phyloP scores from a whole-genome alignment of 2,797 vertebrate species.

The Thalassophryne amazonica region DNA sequence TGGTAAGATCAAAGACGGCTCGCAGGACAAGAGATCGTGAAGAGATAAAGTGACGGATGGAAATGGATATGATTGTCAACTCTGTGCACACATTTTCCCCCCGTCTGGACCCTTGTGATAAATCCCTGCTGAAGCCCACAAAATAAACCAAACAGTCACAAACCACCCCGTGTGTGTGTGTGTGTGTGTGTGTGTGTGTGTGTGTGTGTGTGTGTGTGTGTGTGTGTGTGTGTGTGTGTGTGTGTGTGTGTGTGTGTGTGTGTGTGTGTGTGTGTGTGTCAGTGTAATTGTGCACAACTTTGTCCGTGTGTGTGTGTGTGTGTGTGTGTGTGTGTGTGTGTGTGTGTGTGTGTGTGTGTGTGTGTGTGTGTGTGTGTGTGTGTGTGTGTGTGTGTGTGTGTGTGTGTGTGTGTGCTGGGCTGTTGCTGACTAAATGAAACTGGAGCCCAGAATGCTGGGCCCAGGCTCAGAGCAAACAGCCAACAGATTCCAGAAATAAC shows the following conservation, averaged over 20 bases:
- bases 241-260: constrained; percentile 7
- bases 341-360: constrained; percentile 2
- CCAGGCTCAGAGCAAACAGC: constrained; percentile 13
- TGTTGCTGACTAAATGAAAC: constrained; percentile 38
- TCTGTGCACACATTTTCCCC: neutral
- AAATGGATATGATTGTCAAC: neutral
- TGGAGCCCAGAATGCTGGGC: constrained; percentile 6
- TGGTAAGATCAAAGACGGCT: constrained; percentile 45
- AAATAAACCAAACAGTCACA: neutral
- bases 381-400: constrained; percentile 7
- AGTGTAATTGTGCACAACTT: neutral
- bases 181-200: neutral
- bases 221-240: constrained; percentile 3
- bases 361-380: constrained; percentile 2
- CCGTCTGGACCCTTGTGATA: neutral
- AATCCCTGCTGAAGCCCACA: neutral
- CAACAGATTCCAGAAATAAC: constrained; percentile 44
- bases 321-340: neutral
- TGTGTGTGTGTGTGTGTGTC: neutral
- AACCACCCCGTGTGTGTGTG: neutral
- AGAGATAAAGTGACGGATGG: constrained; percentile 1
- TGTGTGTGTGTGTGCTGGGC: neutral
- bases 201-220: constrained; percentile 4
- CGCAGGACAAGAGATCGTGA: constrained; percentile 31
- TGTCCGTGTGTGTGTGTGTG: neutral